A percentile compares a stretch with the other conserved stretches of the same genome.
These are phyloP conservation scores for Magallana gigas DNA, from an alignment of 1,140 invertebrate genomes.

Conservation along the genomic window DNA sequence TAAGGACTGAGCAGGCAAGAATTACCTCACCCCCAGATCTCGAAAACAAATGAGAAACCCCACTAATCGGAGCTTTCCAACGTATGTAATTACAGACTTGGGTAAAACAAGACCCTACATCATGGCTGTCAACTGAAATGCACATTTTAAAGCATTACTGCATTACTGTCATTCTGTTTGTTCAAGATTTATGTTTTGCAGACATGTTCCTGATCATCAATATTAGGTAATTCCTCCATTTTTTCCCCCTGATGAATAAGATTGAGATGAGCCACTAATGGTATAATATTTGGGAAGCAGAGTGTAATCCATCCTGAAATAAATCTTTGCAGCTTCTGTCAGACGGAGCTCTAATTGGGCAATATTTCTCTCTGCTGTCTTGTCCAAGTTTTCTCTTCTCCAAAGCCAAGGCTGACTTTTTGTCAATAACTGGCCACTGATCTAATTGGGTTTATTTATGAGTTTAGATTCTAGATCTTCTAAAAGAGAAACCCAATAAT, in stretches of 20 bases:
- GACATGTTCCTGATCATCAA: conserved; percentile 26
- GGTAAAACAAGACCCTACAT: background rate
- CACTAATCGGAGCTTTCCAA: background rate
- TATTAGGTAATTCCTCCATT: background rate
- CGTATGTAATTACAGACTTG: conserved; percentile 12
- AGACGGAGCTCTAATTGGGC: background rate
- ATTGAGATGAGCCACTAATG: conserved; percentile 23
- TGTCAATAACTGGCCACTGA: background rate
- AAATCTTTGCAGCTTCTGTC: background rate
- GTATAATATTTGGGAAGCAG: background rate
- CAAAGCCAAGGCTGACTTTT: background rate
- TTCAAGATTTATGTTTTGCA: conserved; percentile 28
- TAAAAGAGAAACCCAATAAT: background rate
- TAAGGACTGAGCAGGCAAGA: background rate
- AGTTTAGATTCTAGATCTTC: background rate
- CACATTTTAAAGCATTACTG: conserved; percentile 31
- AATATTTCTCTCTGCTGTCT: conserved; percentile 5
- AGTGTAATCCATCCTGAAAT: conserved; percentile 10
- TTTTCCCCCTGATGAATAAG: background rate
- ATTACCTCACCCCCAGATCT: conserved; percentile 11
- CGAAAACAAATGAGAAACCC: conserved; percentile 5
- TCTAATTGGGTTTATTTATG: conserved; percentile 2
- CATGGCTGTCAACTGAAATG: background rate
- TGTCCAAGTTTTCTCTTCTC: background rate
- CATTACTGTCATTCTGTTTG: conserved; percentile 17